Evolutionary conservation across 2,797 vertebrate species (phyloP), one percentile per base, ranked within the genome.

Genomic region (Trematomus bernacchii): DNA sequence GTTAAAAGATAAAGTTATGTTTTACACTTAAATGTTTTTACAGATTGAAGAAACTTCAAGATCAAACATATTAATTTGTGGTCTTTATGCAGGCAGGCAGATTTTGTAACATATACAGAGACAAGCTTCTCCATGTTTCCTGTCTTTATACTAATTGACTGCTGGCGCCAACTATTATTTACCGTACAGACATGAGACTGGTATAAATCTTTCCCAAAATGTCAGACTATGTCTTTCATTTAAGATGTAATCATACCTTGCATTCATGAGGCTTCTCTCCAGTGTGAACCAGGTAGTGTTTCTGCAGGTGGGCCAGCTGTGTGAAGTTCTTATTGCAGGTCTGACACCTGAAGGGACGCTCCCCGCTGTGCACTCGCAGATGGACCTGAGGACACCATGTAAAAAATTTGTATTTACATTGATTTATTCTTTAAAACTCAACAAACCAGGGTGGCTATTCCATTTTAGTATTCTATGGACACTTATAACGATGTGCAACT

Each of bases 271-370:
- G 98, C 71, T 99, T 99, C 87, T 99, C 98, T 91, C 98, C 98
- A 0, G 98, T 99, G 92, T 99, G 98, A 80, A 99, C 98, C 94
- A 99, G 94, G 89, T 96, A 97, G 96, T 99, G 98, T 95, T 99
- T 99, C 94, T 99, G 98, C 90, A 99, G 95, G 87, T 99, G 98
- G 87, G 98, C 98, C 73, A 99, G 93, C 91, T 99, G 98, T 0
- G 97, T 98, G 83, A 99, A 99, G 89, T 95, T 97, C 88, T 99
- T 99, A 83, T 93, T 97, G 93, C 98, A 99, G 73, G 97, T 99
- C 85, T 97, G 96, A 91, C 98, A 99, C 83, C 94, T 97, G 91
- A 98, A 99, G 1, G 98, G 98, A 79, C 98, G 96, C 84, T 99
- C 98, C 67, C 98, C 98, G 0, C 97, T 99, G 94, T 99, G 98